Percentiles rank a stretch among this genome's conserved stretches.
Conservation (phyloP, 2,888 invertebrate species). For the Encarsia formosa region DNA sequence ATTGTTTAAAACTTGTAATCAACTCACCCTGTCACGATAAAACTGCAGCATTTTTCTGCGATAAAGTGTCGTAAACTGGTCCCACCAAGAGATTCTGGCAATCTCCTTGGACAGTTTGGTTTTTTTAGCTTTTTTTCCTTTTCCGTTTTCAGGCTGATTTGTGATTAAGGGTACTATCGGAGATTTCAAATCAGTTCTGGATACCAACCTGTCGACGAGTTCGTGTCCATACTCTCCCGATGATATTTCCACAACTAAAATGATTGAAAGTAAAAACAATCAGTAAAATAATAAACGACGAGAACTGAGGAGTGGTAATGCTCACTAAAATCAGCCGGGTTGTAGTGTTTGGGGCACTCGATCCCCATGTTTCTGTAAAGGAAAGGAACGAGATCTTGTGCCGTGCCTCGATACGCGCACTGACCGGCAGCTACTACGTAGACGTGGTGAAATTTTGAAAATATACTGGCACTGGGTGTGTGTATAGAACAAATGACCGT, state of each 20-base stretch:
- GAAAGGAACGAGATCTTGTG: constrained; percentile 76
- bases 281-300: too few relatives aligned
- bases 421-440: constrained; percentile 86
- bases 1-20: too few relatives aligned
- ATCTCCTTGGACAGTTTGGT: constrained; percentile 54
- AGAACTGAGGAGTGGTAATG: constrained; percentile 29
- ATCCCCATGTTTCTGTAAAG: constrained; percentile 66
- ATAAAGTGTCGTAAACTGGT: constrained; percentile 66
- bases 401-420: constrained; percentile 84
- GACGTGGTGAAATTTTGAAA: constrained; percentile 86
- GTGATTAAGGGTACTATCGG: constrained; percentile 36
- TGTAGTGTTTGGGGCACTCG: constrained; percentile 86
- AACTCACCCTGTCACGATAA: constrained; percentile 66
- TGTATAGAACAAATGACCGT: constrained; percentile 93
- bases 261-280: constrained; percentile 3
- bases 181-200: constrained; percentile 57
- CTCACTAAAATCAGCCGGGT: constrained; percentile 94
- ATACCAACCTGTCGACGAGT: constrained; percentile 65
- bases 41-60: constrained; percentile 71
- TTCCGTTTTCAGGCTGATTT: constrained; percentile 27
- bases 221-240: constrained; percentile 72
- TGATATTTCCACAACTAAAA: constrained; percentile 74
- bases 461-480: constrained; percentile 91
- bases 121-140: constrained; percentile 32
- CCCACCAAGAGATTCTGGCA: constrained; percentile 59